Evolutionary conservation across 2,888 invertebrate genomes (phyloP).

Genomic region (Heliconius aoede): DNA sequence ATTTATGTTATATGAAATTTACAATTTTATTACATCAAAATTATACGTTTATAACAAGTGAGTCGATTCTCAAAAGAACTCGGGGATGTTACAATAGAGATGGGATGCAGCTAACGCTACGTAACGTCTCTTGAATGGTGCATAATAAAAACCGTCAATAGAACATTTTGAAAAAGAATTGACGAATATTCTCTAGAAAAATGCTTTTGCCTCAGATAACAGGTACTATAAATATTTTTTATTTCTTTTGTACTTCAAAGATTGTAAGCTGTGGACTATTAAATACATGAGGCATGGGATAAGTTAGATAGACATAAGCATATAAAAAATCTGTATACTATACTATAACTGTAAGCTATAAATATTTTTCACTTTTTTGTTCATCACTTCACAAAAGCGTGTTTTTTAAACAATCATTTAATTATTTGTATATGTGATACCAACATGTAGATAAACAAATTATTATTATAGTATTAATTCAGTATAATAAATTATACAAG

Average conservation of each 20-base stretch:
- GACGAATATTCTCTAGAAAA: slow-evolving; percentile 37
- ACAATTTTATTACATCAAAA: slow-evolving; percentile 21
- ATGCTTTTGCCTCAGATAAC: slow-evolving; percentile 21
- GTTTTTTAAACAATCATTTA: no score
- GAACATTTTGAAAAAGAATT: slow-evolving; percentile 37
- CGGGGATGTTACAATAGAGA: slow-evolving; percentile 38
- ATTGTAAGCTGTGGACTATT: neutral
- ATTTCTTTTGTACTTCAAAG: neutral
- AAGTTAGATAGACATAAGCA: no score
- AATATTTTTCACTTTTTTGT: no score
- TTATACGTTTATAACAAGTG: slow-evolving; percentile 25
- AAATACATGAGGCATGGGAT: no score
- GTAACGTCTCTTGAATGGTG: slow-evolving; percentile 38
- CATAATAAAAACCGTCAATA: slow-evolving; percentile 43
- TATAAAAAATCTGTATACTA: no score
- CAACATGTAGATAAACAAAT: no score
- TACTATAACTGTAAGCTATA: no score
- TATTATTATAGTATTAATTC: neutral
- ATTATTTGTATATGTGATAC: no score
- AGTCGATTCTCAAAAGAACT: slow-evolving; percentile 40
- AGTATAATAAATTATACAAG: neutral
- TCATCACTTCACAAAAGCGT: no score
- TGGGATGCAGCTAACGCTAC: slow-evolving; percentile 33
- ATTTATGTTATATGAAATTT: neutral
- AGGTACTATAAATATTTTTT: slow-evolving; percentile 13